phyloP scores from a whole-genome alignment of 2,113 vertebrate species.

The Protobothrops flavoviridis region DNA sequence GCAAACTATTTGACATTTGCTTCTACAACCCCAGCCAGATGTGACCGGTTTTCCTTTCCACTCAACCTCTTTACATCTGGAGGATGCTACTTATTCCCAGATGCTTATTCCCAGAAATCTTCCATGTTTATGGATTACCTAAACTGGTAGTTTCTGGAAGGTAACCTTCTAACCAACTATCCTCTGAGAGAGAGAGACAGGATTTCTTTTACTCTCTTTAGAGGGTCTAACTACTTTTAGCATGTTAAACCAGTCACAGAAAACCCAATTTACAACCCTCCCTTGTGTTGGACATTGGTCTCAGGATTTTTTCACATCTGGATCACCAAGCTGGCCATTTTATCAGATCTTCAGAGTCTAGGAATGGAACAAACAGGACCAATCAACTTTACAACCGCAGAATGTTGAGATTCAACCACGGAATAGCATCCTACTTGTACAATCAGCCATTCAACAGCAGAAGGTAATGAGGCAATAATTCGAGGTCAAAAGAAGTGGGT shows the following conservation, averaged over 20 bases:
- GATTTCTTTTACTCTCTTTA: conserved; percentile 23
- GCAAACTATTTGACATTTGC: conserved; percentile 9
- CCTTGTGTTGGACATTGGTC: conserved; percentile 6
- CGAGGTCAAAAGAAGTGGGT: neutral
- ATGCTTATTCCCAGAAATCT: neutral
- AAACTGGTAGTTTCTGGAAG: neutral
- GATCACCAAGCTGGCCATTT: conserved; percentile 43
- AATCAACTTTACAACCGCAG: neutral
- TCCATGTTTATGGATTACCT: neutral
- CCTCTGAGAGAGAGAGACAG: neutral
- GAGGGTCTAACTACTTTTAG: neutral
- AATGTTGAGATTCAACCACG: conserved; percentile 36
- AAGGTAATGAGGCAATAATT: conserved; percentile 19
- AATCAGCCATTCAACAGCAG: conserved; percentile 41
- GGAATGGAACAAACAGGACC: neutral
- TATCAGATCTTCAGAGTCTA: neutral
- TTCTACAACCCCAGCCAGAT: neutral
- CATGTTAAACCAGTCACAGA: neutral
- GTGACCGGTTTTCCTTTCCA: neutral
- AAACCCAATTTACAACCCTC: neutral
- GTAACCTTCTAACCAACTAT: neutral
- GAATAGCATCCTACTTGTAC: conserved; percentile 30
- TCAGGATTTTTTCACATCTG: conserved; percentile 30
- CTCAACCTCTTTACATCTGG: neutral
- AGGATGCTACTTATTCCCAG: neutral